A percentile compares a stretch with the other conserved stretches of the same genome.
These are phyloP conservation scores for Nowickia ferox DNA, from an alignment of 2,888 invertebrate genomes.

Conservation along the genomic window DNA sequence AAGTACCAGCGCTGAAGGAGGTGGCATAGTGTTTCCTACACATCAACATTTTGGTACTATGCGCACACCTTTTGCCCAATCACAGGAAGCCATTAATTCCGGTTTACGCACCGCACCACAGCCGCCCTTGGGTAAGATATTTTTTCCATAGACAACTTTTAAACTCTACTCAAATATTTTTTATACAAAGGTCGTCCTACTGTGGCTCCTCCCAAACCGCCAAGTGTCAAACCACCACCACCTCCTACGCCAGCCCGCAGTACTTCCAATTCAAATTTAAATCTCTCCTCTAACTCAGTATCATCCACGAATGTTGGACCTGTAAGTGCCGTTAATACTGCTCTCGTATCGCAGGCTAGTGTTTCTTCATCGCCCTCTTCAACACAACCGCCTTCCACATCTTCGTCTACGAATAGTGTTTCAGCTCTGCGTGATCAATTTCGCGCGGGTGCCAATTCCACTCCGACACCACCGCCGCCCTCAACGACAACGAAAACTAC, in stretches of 20 bases:
- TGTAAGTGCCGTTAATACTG: conserved; percentile 78
- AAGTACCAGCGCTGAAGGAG: conserved; percentile 76
- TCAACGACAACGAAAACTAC: conserved; percentile 73
- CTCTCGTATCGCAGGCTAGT: conserved; percentile 76
- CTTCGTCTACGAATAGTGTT: conserved; percentile 80
- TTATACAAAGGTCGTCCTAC: conserved; percentile 80
- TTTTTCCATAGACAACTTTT: background rate
- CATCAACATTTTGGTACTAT: conserved; percentile 83
- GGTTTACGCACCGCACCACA: conserved; percentile 80
- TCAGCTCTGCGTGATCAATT: conserved; percentile 82
- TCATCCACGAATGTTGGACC: conserved; percentile 71
- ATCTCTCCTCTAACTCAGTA: conserved; percentile 74
- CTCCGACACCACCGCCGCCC: conserved; percentile 76
- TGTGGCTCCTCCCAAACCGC: conserved; percentile 80
- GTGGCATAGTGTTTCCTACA: conserved; percentile 79
- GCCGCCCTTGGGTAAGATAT: conserved; percentile 80
- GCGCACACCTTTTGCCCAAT: conserved; percentile 80
- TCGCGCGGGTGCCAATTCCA: conserved; percentile 76
- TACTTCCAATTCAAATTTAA: conserved; percentile 82
- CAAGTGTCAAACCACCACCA: conserved; percentile 82
- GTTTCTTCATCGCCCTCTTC: conserved; percentile 70
- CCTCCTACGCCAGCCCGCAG: conserved; percentile 83
- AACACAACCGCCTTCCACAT: conserved; percentile 76
- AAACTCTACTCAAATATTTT: background rate
- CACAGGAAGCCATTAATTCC: conserved; percentile 79